A percentile compares a stretch with the other conserved stretches of the same genome.
Evolutionary conservation across 2,113 vertebrate species (phyloP).

Genomic region (Paralichthys olivaceus): DNA sequence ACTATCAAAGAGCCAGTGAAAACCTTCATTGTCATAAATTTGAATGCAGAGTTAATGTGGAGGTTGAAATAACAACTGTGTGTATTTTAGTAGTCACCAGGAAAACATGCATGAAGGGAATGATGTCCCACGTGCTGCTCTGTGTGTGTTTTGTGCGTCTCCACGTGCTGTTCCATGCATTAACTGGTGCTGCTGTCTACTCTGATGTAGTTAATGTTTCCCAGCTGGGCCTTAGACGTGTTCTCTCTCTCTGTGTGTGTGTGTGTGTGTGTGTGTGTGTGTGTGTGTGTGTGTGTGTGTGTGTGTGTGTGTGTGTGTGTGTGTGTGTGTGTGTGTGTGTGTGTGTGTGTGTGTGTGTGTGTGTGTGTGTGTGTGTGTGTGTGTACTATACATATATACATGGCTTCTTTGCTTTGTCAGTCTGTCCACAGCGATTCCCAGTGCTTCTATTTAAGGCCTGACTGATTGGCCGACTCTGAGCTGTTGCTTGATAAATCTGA

Average conservation of each 20-base stretch:
- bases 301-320: neutral
- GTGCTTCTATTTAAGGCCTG: conserved; percentile 40
- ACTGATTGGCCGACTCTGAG: conserved; percentile 3
- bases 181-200: conserved; percentile 50
- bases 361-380: neutral
- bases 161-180: conserved; percentile 52
- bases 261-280: neutral
- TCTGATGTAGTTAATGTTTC: conserved; percentile 73
- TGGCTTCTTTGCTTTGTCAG: conserved; percentile 29
- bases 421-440: conserved; percentile 16
- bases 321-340: neutral
- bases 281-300: neutral
- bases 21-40: conserved; percentile 3
- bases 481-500: neutral
- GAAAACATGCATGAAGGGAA: conserved; percentile 23
- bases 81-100: conserved; percentile 4
- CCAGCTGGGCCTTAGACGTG: conserved; percentile 70
- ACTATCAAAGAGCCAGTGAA: conserved; percentile 13
- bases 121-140: conserved; percentile 16
- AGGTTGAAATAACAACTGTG: neutral
- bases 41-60: neutral
- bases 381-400: neutral
- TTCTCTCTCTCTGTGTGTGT: neutral
- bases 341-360: neutral
- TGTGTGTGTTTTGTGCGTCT: conserved; percentile 42